A percentile compares a stretch with the other conserved stretches of the same genome.
These are phyloP conservation scores for Eulimnadia texana DNA, from an alignment of 1,140 invertebrate genomes.

Conservation along the genomic window DNA sequence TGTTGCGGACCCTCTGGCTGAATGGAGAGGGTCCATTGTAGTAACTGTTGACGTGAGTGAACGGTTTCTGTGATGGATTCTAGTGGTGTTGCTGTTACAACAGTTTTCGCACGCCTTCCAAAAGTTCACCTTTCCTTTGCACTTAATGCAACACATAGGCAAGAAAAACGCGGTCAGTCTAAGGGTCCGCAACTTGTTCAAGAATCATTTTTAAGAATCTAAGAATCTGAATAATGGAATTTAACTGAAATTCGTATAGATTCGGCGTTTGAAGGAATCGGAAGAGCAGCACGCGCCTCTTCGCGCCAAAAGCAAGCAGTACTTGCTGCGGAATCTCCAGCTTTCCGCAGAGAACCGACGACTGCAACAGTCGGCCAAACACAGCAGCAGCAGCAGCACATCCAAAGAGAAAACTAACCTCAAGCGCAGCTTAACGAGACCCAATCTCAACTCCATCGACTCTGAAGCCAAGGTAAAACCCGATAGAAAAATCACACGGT, in stretches of 20 bases:
- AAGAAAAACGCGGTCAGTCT: too few species aligned
- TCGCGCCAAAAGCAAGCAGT: constrained; percentile 14
- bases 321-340: constrained; percentile 14
- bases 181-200: not conserved
- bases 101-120: not conserved
- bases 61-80: not conserved
- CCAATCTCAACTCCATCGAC: not conserved
- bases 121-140: not conserved
- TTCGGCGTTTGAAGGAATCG: constrained; percentile 14
- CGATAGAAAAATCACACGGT: too few species aligned
- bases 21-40: not conserved
- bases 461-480: constrained; percentile 3
- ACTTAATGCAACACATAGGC: too few species aligned
- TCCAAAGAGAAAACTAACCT: constrained; percentile 1
- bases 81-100: not conserved
- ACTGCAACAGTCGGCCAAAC: not conserved
- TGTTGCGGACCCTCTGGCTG: not conserved
- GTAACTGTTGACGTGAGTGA: not conserved
- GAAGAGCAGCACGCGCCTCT: constrained; percentile 13
- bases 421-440: constrained; percentile 6
- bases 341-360: constrained; percentile 7
- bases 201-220: too few species aligned
- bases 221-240: too few species aligned
- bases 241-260: too few species aligned
- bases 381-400: not conserved